Evolutionary conservation across 2,113 vertebrate genomes (phyloP).

Genomic region (Grammomys surdaster): DNA sequence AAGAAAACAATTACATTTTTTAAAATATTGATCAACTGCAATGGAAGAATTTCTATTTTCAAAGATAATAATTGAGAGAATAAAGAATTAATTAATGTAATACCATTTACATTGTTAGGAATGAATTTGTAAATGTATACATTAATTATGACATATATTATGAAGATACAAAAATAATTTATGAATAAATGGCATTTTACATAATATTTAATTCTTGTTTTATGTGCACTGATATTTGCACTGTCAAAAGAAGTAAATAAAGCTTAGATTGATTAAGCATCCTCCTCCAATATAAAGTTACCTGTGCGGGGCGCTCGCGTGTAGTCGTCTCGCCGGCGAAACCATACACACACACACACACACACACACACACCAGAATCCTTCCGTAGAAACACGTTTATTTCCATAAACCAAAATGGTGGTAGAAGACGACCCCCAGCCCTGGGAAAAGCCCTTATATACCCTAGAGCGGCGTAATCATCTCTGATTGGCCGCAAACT

Average conservation of each 20-base stretch:
- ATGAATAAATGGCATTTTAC: neutral
- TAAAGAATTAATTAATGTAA: neutral
- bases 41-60: neutral
- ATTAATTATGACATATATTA: slow-evolving; percentile 20
- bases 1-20: neutral
- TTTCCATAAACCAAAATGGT: too few species aligned
- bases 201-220: slow-evolving; percentile 17
- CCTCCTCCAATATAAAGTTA: slow-evolving; percentile 8
- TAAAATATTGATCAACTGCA: slow-evolving; percentile 33
- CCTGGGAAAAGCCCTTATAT: too few species aligned
- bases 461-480: too few species aligned
- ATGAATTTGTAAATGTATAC: neutral
- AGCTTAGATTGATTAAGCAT: neutral
- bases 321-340: too few species aligned
- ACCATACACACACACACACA: too few species aligned
- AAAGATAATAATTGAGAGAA: slow-evolving; percentile 50
- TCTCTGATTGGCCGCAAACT: too few species aligned
- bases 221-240: neutral
- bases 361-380: too few species aligned
- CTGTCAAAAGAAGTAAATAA: slow-evolving; percentile 26
- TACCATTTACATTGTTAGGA: slow-evolving; percentile 33
- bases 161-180: slow-evolving; percentile 5
- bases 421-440: too few species aligned
- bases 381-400: too few species aligned
- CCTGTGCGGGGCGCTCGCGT: too few species aligned